A percentile compares a stretch with the other conserved stretches of the same genome.
Evolutionary conservation across 2,113 vertebrate species (phyloP).

Genomic region (Paratilapia polleni): DNA sequence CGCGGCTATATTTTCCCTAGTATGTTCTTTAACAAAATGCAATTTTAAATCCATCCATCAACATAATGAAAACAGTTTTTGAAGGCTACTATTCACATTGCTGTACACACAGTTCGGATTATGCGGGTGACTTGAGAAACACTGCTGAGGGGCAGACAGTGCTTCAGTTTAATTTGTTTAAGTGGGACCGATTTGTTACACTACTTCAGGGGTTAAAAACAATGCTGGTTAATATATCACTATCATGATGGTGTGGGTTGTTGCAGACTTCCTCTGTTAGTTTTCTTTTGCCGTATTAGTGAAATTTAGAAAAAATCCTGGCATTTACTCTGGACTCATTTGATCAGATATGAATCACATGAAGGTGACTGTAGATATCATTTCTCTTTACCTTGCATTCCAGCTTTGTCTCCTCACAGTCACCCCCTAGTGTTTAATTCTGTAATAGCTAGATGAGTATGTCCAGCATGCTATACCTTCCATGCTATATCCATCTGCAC

Average conservation of each 20-base stretch:
- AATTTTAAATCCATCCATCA: neutral
- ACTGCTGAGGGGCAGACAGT: neutral
- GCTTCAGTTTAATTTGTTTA: neutral
- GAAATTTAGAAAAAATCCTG: neutral
- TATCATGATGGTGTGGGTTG: neutral
- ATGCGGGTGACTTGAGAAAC: neutral
- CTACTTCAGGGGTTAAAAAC: neutral
- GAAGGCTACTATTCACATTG: neutral
- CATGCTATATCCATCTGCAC: neutral
- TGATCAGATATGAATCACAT: neutral
- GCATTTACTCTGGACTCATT: neutral
- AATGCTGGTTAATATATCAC: neutral
- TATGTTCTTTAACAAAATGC: neutral
- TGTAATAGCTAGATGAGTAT: neutral
- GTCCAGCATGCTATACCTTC: neutral
- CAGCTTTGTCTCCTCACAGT: conserved; percentile 33
- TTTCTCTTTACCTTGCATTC: neutral
- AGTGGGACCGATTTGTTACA: no score
- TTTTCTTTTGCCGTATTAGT: neutral
- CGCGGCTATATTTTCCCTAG: neutral
- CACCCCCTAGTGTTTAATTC: conserved; percentile 63
- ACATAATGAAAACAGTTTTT: neutral
- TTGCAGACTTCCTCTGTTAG: neutral
- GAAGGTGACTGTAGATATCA: neutral
- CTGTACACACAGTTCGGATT: neutral